These are phyloP conservation scores for Agonum fuliginosum DNA, from an alignment of 2,888 invertebrate species.

Conservation along the genomic window DNA sequence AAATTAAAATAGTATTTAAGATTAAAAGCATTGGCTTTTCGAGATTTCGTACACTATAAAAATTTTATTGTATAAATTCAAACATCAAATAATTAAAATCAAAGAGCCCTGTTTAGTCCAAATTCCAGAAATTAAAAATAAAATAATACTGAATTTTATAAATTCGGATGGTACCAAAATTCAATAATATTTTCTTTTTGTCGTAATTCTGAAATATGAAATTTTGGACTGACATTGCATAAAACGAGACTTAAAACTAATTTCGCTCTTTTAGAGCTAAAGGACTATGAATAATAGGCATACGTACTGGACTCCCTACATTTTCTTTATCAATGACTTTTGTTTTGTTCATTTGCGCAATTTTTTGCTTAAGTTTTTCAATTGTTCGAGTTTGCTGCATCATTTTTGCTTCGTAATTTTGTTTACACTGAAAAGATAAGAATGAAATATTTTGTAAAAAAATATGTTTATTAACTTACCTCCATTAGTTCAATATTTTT, in stretches of 20 bases:
- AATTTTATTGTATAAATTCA: no score
- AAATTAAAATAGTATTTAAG: no score
- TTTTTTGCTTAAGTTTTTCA: slow-evolving; percentile 71
- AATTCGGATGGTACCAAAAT: no score
- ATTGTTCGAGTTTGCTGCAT: slow-evolving; percentile 69
- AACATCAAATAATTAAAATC: neutral
- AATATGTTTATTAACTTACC: slow-evolving; percentile 68
- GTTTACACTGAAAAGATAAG: slow-evolving; percentile 33
- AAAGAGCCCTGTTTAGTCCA: no score
- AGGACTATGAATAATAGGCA: neutral
- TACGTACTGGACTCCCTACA: slow-evolving; percentile 69
- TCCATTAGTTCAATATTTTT: slow-evolving; percentile 72
- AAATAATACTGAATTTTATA: no score
- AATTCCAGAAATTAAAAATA: no score
- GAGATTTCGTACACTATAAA: no score
- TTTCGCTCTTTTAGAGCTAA: slow-evolving; percentile 73
- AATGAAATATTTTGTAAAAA: neutral
- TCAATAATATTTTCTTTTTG: no score
- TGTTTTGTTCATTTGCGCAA: slow-evolving; percentile 66
- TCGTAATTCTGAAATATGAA: no score
- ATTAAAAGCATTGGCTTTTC: no score
- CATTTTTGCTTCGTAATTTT: slow-evolving; percentile 59
- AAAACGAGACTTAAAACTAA: no score
- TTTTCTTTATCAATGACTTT: slow-evolving; percentile 72
- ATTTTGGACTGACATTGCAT: no score